Conservation (phyloP, 2,797 vertebrate species). For the Aphelocoma californica region DNA sequence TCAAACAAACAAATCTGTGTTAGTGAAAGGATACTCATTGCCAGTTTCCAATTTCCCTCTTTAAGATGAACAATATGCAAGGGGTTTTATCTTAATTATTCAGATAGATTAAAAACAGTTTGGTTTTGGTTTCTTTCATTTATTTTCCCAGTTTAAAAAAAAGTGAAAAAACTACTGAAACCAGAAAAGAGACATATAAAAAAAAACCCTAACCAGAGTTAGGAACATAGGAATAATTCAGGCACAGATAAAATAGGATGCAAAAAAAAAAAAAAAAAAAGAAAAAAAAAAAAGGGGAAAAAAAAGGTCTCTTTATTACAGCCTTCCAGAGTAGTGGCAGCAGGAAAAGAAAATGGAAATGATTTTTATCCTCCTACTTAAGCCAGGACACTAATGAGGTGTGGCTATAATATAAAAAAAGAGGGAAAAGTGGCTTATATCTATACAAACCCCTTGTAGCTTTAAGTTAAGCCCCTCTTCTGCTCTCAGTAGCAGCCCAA, state of each 20-base stretch:
- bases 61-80: neutral
- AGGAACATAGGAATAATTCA: neutral
- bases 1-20: neutral
- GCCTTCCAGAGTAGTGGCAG: neutral
- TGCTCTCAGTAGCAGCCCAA: neutral
- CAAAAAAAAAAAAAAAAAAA: neutral
- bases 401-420: neutral
- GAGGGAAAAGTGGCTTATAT: neutral
- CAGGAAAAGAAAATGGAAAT: neutral
- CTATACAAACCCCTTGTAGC: neutral
- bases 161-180: neutral
- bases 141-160: neutral
- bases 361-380: neutral
- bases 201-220: neutral
- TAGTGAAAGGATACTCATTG: neutral
- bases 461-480: neutral
- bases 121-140: neutral
- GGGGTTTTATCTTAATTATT: neutral
- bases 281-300: too few species aligned
- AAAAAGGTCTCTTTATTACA: neutral
- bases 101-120: neutral
- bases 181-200: neutral
- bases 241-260: neutral
- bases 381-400: neutral
- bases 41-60: neutral